These are phyloP conservation scores for Theocolax elegans DNA, from an alignment of 1,140 invertebrate species.

Conservation along the genomic window DNA sequence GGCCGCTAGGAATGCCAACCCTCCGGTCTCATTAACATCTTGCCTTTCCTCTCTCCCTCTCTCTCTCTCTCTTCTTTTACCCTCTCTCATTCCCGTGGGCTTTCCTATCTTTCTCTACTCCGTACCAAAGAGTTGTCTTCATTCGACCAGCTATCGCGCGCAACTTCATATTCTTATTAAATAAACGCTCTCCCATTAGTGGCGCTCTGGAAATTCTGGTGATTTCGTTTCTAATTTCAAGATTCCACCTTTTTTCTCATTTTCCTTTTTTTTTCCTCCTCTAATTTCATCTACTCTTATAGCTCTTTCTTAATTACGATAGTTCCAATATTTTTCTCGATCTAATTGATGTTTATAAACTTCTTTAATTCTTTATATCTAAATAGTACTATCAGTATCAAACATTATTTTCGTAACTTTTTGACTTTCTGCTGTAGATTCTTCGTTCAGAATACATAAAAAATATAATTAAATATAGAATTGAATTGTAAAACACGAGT, in stretches of 20 bases:
- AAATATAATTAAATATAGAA: no score
- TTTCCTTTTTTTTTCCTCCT: background rate
- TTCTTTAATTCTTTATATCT: no score
- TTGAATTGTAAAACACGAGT: no score
- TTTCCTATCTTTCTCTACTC: no score
- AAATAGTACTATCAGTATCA: no score
- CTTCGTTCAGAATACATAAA: no score
- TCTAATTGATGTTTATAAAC: no score
- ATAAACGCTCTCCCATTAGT: background rate
- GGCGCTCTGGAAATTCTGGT: slow-evolving; percentile 27
- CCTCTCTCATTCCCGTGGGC: slow-evolving; percentile 35
- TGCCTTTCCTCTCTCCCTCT: slow-evolving; percentile 57
- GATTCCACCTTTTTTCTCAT: background rate
- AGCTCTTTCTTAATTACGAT: no score
- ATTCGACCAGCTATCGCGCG: slow-evolving; percentile 48
- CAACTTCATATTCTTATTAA: slow-evolving; percentile 50
- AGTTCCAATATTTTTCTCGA: no score
- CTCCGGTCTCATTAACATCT: slow-evolving; percentile 69
- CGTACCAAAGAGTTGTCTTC: slow-evolving; percentile 61
- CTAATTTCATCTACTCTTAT: no score
- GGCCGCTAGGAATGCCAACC: slow-evolving; percentile 65
- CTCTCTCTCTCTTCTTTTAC: slow-evolving; percentile 50
- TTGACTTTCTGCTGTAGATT: no score
- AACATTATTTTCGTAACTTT: no score
- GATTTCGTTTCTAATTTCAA: background rate